A percentile compares a stretch with the other conserved stretches of the same genome.
Conservation (phyloP, 1,140 invertebrate species). For the Trichogramma pretiosum region DNA sequence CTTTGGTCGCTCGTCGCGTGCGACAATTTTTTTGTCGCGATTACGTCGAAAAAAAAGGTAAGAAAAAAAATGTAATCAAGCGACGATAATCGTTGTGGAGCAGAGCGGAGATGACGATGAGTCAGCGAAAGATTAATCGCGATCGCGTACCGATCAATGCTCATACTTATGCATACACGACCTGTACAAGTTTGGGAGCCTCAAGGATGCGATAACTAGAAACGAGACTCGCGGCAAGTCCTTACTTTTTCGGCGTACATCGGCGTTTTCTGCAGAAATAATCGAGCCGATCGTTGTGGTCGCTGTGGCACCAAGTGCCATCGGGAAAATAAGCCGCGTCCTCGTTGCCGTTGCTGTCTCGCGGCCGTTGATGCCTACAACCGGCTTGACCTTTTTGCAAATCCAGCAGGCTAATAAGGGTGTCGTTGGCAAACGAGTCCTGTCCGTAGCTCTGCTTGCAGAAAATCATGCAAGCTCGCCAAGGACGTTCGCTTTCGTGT, state of each 20-base stretch:
- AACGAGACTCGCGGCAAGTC: constrained; percentile 26
- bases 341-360: no score
- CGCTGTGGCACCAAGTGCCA: constrained; percentile 69
- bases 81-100: not conserved
- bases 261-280: constrained; percentile 67
- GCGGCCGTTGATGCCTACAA: no score
- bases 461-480: constrained; percentile 71
- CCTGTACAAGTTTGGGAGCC: no score
- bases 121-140: not conserved
- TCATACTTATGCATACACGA: no score
- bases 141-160: not conserved
- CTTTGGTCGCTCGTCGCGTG: no score
- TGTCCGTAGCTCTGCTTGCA: constrained; percentile 56
- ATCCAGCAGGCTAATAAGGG: constrained; percentile 63
- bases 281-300: constrained; percentile 42
- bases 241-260: constrained; percentile 62
- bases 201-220: no score
- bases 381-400: no score
- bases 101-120: no score
- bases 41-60: not conserved
- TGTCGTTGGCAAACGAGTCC: constrained; percentile 62
- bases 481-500: constrained; percentile 58
- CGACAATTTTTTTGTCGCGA: no score
- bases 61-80: not conserved
- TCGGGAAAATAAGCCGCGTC: constrained; percentile 74